Conservation (phyloP, 2,888 invertebrate genomes). For the Drosophila subquinaria region DNA sequence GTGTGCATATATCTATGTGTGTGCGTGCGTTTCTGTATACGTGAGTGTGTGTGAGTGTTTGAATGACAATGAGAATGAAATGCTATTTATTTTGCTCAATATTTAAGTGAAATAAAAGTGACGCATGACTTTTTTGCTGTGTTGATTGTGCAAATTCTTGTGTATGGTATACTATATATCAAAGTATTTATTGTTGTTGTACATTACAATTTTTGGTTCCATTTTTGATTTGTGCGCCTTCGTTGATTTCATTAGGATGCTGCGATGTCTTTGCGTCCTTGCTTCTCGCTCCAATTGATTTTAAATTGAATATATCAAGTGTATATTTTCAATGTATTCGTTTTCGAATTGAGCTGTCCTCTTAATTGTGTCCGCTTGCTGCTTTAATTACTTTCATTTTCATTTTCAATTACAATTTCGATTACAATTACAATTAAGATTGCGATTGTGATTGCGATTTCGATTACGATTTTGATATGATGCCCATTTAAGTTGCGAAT, state of each 20-base stretch:
- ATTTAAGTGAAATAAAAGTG: constrained; percentile 50
- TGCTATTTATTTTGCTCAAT: constrained; percentile 62
- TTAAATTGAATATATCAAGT: constrained; percentile 11
- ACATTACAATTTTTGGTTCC: constrained; percentile 81
- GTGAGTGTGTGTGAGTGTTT: constrained; percentile 23
- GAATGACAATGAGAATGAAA: constrained; percentile 61
- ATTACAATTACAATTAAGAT: constrained; percentile 3
- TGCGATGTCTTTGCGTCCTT: constrained; percentile 21
- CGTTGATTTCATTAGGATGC: constrained; percentile 57
- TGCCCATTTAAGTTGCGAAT: constrained; percentile 15
- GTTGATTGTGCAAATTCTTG: constrained; percentile 42
- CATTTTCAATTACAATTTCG: constrained; percentile 2
- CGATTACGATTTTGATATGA: constrained; percentile 11
- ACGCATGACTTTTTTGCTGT: constrained; percentile 50
- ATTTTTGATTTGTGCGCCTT: constrained; percentile 70
- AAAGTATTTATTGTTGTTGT: constrained; percentile 52
- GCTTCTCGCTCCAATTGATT: constrained; percentile 10
- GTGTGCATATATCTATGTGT: constrained; percentile 14
- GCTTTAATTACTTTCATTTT: constrained; percentile 31
- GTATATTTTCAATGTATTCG: constrained; percentile 11
- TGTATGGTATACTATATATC: constrained; percentile 7
- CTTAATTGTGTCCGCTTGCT: constrained; percentile 13
- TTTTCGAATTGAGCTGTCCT: constrained; percentile 1
- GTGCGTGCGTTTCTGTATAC: constrained; percentile 27
- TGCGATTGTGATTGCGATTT: constrained; percentile 1